These are phyloP conservation scores for Hippocampus mohnikei DNA, from an alignment of 2,113 vertebrate genomes.

Conservation along the genomic window DNA sequence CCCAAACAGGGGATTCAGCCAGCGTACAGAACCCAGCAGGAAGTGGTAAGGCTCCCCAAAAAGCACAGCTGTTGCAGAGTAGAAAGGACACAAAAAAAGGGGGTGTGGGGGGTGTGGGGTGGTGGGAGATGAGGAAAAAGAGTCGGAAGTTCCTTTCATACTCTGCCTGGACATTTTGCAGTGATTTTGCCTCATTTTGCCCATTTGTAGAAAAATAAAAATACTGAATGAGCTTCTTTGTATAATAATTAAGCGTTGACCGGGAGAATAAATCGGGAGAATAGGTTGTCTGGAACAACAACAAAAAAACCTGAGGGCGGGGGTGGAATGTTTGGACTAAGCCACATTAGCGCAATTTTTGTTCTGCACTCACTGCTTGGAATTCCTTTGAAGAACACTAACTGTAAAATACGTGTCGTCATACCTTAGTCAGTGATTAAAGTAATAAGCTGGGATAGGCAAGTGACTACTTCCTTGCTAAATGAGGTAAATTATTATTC, in stretches of 20 bases:
- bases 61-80: slow-evolving; percentile 50
- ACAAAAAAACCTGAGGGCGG: background rate
- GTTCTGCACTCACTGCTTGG: no score
- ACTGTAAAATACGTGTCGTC: no score
- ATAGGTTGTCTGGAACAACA: background rate
- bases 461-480: background rate
- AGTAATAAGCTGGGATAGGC: background rate
- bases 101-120: background rate
- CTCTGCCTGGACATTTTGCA: background rate
- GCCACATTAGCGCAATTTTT: no score
- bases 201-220: background rate
- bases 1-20: slow-evolving; percentile 49
- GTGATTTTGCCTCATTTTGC: background rate
- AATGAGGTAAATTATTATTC: background rate
- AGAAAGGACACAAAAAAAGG: background rate
- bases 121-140: background rate
- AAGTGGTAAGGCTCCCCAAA: slow-evolving; percentile 33
- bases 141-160: background rate
- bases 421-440: background rate
- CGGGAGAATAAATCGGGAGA: background rate
- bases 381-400: no score
- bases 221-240: background rate
- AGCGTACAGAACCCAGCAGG: slow-evolving; percentile 56
- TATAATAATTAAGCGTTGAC: background rate
- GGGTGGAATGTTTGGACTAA: no score